Conservation (phyloP, 2,797 vertebrate species). For the Typhlichthys eigenmanni region DNA sequence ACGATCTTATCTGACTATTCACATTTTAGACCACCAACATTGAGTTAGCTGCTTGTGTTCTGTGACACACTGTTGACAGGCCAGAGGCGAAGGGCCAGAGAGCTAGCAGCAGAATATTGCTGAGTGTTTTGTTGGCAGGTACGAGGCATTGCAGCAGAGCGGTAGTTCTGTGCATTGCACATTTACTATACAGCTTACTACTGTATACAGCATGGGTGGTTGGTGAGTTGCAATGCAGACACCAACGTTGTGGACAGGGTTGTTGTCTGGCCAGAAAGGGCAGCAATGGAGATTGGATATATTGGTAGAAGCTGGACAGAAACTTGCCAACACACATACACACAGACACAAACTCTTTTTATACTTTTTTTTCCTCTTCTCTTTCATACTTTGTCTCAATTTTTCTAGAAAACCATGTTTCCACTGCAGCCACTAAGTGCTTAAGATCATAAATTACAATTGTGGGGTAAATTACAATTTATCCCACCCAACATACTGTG, state of each 20-base stretch:
- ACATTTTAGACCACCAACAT: neutral
- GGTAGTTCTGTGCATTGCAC: neutral
- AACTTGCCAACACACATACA: slow-evolving; percentile 32
- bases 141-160: neutral
- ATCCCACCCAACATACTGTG: neutral
- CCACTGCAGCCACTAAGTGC: neutral
- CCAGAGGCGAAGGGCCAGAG: neutral
- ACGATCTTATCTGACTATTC: too few species aligned
- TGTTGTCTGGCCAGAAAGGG: slow-evolving; percentile 8
- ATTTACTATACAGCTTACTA: neutral
- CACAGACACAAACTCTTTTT: slow-evolving; percentile 16
- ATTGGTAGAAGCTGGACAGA: slow-evolving; percentile 59
- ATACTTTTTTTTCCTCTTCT: slow-evolving; percentile 3
- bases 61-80: neutral
- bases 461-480: neutral
- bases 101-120: neutral
- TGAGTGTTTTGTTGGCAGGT: neutral
- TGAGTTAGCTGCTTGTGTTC: neutral
- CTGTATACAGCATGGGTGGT: neutral
- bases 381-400: slow-evolving; percentile 4
- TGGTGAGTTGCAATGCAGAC: slow-evolving; percentile 8
- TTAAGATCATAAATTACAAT: neutral
- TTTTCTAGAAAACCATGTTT: slow-evolving; percentile 7
- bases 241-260: slow-evolving; percentile 2
- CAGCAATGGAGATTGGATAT: slow-evolving; percentile 49